phyloP scores from a whole-genome alignment of 2,888 invertebrate species.

The Parasteatoda lunata region DNA sequence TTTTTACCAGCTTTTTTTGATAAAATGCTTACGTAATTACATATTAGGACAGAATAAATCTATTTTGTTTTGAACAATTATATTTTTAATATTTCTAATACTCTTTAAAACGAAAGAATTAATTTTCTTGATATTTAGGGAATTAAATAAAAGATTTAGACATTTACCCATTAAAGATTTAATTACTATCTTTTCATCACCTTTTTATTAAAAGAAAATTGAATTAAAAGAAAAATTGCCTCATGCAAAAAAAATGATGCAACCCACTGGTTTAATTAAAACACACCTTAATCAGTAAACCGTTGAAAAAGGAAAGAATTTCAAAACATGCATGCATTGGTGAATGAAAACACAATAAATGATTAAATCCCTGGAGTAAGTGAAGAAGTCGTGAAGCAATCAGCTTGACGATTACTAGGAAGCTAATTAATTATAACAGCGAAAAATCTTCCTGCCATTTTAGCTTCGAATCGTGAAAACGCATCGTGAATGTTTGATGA shows the following conservation, averaged over 20 bases:
- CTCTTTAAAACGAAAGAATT: too few relatives aligned
- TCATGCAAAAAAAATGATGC: neutral
- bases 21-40: too few relatives aligned
- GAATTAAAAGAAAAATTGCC: neutral
- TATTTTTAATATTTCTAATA: too few relatives aligned
- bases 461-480: conserved; percentile 13
- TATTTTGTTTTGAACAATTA: too few relatives aligned
- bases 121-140: too few relatives aligned
- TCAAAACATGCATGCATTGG: neutral
- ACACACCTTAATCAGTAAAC: conserved; percentile 35
- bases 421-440: conserved; percentile 58
- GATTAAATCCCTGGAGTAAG: neutral
- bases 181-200: neutral
- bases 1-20: too few relatives aligned
- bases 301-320: neutral
- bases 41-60: too few relatives aligned
- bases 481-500: conserved; percentile 53
- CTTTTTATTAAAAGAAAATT: neutral
- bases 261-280: conserved; percentile 47
- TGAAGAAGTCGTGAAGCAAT: conserved; percentile 22
- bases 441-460: conserved; percentile 23
- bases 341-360: neutral
- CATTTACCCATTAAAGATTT: too few relatives aligned
- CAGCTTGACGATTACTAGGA: conserved; percentile 46
- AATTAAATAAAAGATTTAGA: too few relatives aligned